Percentiles rank a stretch among this genome's conserved stretches.
These are phyloP conservation scores for Cantharis lateralis DNA, from an alignment of 2,888 invertebrate genomes.

Conservation along the genomic window DNA sequence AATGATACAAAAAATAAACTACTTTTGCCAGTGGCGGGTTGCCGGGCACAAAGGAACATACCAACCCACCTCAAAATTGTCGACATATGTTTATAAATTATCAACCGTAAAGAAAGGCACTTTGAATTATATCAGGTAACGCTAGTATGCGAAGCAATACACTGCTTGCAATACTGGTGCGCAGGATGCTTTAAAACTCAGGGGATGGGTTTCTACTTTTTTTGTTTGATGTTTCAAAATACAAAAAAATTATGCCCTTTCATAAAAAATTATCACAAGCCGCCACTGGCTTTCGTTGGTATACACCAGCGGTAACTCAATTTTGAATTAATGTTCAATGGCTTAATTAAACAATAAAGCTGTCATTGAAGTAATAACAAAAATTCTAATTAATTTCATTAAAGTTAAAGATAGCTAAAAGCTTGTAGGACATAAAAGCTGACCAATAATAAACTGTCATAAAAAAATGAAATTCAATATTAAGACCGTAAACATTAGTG, in stretches of 20 bases:
- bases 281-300: not conserved
- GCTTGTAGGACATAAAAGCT: not conserved
- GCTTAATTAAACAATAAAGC: not conserved
- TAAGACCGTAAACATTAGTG: not conserved
- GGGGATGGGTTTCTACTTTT: too few species aligned
- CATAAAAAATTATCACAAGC: too few species aligned
- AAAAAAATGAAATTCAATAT: not conserved
- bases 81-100: too few species aligned
- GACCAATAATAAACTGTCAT: not conserved
- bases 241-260: too few species aligned
- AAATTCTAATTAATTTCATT: not conserved
- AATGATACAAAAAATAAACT: not conserved
- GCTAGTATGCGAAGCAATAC: too few species aligned
- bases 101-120: too few species aligned
- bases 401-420: not conserved
- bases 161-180: too few species aligned
- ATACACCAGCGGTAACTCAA: not conserved
- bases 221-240: too few species aligned
- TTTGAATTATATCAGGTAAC: too few species aligned
- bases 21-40: not conserved
- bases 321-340: not conserved
- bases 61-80: too few species aligned
- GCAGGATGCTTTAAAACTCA: too few species aligned
- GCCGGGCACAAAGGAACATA: too few species aligned
- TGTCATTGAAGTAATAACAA: not conserved